A percentile compares a stretch with the other conserved stretches of the same genome.
Evolutionary conservation across 2,113 vertebrate genomes (phyloP).

Genomic region (Mixornis gularis): DNA sequence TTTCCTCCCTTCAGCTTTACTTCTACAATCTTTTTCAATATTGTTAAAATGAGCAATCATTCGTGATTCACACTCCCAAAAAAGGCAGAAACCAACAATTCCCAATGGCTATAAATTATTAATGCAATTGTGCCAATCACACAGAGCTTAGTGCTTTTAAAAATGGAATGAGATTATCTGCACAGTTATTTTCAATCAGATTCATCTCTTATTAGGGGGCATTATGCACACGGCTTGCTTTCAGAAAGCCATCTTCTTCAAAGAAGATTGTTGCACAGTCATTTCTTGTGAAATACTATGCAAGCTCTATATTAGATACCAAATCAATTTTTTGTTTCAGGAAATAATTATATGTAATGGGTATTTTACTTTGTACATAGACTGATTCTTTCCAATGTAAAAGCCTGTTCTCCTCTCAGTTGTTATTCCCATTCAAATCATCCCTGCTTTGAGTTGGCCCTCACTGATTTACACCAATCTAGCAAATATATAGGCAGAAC

Average conservation of each 20-base stretch:
- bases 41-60: slow-evolving; percentile 57
- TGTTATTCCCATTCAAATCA: not conserved
- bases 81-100: slow-evolving; percentile 53
- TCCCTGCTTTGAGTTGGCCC: not conserved
- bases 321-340: slow-evolving; percentile 44
- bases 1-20: slow-evolving; percentile 33
- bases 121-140: slow-evolving; percentile 62
- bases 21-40: slow-evolving; percentile 47
- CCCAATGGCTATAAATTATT: slow-evolving; percentile 59
- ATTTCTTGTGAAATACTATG: slow-evolving; percentile 38
- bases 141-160: slow-evolving; percentile 44
- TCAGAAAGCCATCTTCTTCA: slow-evolving; percentile 1
- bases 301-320: slow-evolving; percentile 2
- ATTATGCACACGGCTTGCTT: slow-evolving; percentile 5
- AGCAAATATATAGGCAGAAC: not conserved
- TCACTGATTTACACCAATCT: not conserved
- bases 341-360: slow-evolving; percentile 15
- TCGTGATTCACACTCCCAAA: slow-evolving; percentile 49
- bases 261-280: slow-evolving; percentile 36
- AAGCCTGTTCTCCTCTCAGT: not conserved
- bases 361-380: slow-evolving; percentile 23
- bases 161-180: slow-evolving; percentile 49
- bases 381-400: not conserved
- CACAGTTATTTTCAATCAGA: slow-evolving; percentile 31
- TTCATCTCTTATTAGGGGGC: slow-evolving; percentile 42